Evolutionary conservation across 2,113 vertebrate genomes (phyloP).

Genomic region (Platycercus adscitus): DNA sequence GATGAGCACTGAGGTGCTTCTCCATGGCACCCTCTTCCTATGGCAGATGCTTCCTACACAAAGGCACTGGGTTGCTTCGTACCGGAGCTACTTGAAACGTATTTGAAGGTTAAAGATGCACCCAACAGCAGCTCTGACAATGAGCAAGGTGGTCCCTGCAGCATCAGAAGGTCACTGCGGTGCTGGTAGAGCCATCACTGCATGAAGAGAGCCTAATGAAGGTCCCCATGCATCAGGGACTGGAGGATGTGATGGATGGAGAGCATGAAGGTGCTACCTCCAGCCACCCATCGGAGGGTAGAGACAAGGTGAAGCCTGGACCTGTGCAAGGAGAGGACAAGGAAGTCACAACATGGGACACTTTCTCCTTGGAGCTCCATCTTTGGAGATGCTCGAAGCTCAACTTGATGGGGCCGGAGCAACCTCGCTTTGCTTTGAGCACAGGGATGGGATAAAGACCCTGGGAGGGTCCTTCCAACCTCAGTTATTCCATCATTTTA

Average conservation of each 20-base stretch:
- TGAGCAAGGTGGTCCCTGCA: too few relatives aligned
- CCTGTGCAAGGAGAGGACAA: fast-evolving
- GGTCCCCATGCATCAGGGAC: too few relatives aligned
- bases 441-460: background rate
- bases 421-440: background rate
- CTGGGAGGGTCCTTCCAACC: background rate
- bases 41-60: too few relatives aligned
- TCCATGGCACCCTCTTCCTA: too few relatives aligned
- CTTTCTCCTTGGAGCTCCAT: background rate
- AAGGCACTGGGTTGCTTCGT: too few relatives aligned
- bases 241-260: too few relatives aligned
- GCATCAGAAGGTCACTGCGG: too few relatives aligned
- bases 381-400: background rate
- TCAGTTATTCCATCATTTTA: background rate
- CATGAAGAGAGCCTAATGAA: fast-evolving
- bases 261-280: too few relatives aligned
- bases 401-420: background rate
- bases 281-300: background rate
- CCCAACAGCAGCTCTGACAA: too few relatives aligned
- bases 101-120: too few relatives aligned
- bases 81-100: too few relatives aligned
- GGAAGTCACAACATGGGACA: background rate
- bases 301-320: background rate
- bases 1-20: too few relatives aligned
- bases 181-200: background rate